These are phyloP conservation scores for Phasia obesa DNA, from an alignment of 2,888 invertebrate species.

Conservation along the genomic window DNA sequence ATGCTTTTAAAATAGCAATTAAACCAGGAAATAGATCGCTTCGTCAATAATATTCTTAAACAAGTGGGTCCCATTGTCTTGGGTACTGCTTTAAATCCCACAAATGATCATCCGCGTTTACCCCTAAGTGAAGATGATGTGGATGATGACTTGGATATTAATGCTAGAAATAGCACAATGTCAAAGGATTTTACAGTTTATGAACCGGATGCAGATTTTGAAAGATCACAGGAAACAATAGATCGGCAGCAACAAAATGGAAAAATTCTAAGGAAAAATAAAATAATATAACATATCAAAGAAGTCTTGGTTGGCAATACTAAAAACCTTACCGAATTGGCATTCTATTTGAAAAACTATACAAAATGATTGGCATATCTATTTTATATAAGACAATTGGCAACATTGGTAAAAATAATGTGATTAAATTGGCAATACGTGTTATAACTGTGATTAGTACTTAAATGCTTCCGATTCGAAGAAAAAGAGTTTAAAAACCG, in stretches of 20 bases:
- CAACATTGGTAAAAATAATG: constrained; percentile 33
- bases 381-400: constrained; percentile 49
- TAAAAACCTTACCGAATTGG: constrained; percentile 31
- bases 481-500: neutral
- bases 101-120: constrained; percentile 64
- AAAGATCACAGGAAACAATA: constrained; percentile 35
- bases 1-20: constrained; percentile 74
- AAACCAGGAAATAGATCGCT: constrained; percentile 78
- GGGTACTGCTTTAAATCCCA: constrained; percentile 78
- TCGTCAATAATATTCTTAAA: constrained; percentile 77
- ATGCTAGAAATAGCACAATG: constrained; percentile 60
- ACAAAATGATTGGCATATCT: constrained; percentile 53
- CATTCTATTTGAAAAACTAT: neutral
- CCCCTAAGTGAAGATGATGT: constrained; percentile 50
- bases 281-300: constrained; percentile 7
- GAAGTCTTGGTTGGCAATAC: constrained; percentile 6
- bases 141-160: constrained; percentile 64
- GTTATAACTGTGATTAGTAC: constrained; percentile 27
- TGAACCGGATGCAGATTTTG: constrained; percentile 76
- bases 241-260: constrained; percentile 9
- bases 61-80: constrained; percentile 77
- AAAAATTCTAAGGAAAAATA: constrained; percentile 37
- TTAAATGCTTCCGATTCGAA: neutral
- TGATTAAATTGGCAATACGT: constrained; percentile 38
- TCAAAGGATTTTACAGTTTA: constrained; percentile 75